A percentile compares a stretch with the other conserved stretches of the same genome.
These are phyloP conservation scores for Rhinogobio ventralis DNA, from an alignment of 2,797 vertebrate species.

Conservation along the genomic window DNA sequence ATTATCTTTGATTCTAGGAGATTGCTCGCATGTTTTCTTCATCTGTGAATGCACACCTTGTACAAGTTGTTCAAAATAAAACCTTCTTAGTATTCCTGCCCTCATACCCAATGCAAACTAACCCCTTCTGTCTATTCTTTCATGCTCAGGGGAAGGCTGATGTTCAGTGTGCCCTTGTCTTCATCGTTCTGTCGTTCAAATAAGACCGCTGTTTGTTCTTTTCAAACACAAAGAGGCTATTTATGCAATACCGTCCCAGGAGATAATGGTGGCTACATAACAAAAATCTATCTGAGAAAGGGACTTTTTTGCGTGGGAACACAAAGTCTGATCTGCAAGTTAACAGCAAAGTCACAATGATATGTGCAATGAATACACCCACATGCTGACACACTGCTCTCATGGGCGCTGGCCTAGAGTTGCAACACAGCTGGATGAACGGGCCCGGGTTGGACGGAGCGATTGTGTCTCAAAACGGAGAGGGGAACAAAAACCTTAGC, in stretches of 20 bases:
- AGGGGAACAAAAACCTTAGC: neutral
- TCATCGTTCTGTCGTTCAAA: conserved; percentile 57
- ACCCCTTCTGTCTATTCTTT: conserved; percentile 51
- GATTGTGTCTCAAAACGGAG: conserved; percentile 53
- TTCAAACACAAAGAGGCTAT: conserved; percentile 62
- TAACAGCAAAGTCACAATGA: conserved; percentile 52
- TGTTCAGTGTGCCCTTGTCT: conserved; percentile 54
- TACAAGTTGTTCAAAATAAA: conserved; percentile 30
- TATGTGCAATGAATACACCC: conserved; percentile 65
- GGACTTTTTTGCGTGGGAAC: conserved; percentile 47
- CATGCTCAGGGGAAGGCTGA: conserved; percentile 47
- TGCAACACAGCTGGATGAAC: conserved; percentile 65
- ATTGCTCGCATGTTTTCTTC: conserved; percentile 32
- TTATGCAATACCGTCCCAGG: conserved; percentile 63
- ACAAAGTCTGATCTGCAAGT: conserved; percentile 39
- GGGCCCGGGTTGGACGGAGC: conserved; percentile 42
- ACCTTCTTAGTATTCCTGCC: conserved; percentile 23
- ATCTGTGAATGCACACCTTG: conserved; percentile 36
- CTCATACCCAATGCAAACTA: conserved; percentile 36
- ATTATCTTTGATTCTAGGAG: neutral
- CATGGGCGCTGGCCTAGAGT: conserved; percentile 59
- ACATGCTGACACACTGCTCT: conserved; percentile 66
- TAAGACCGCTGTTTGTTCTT: conserved; percentile 62
- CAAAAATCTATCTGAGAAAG: conserved; percentile 37
- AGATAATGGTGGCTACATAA: conserved; percentile 58